Conservation (phyloP, 2,888 invertebrate genomes). For the Agrotis exclamationis region DNA sequence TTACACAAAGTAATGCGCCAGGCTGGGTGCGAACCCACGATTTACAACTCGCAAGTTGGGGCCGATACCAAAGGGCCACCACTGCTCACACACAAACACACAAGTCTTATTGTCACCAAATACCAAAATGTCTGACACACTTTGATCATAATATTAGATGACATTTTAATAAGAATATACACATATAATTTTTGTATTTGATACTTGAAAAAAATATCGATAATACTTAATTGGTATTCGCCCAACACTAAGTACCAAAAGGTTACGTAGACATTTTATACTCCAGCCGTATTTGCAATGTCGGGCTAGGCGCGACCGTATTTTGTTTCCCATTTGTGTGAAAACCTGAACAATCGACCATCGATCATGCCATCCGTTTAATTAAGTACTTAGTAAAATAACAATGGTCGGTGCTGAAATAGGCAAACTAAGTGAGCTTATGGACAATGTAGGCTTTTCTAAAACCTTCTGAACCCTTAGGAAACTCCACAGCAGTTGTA, state of each 20-base stretch:
- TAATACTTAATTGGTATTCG: background rate
- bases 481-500: too few species aligned
- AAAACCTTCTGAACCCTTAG: too few species aligned
- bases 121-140: background rate
- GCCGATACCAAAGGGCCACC: too few species aligned
- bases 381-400: background rate
- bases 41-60: too few species aligned
- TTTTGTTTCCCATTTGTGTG: conserved; percentile 23
- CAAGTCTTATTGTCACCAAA: too few species aligned
- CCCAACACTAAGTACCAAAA: conserved; percentile 28
- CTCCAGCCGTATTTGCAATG: conserved; percentile 32
- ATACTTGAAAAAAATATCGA: conserved; percentile 3
- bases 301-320: conserved; percentile 27
- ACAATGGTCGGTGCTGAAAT: background rate
- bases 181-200: background rate
- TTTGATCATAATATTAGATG: background rate
- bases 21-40: too few species aligned
- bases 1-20: too few species aligned
- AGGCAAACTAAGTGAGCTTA: conserved; percentile 13
- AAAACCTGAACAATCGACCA: background rate
- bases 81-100: too few species aligned
- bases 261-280: conserved; percentile 54
- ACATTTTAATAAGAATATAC: background rate
- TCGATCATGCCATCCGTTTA: background rate
- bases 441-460: background rate